Conservation (phyloP, 2,113 vertebrate species). For the Petrocephalus microphthalmus region DNA sequence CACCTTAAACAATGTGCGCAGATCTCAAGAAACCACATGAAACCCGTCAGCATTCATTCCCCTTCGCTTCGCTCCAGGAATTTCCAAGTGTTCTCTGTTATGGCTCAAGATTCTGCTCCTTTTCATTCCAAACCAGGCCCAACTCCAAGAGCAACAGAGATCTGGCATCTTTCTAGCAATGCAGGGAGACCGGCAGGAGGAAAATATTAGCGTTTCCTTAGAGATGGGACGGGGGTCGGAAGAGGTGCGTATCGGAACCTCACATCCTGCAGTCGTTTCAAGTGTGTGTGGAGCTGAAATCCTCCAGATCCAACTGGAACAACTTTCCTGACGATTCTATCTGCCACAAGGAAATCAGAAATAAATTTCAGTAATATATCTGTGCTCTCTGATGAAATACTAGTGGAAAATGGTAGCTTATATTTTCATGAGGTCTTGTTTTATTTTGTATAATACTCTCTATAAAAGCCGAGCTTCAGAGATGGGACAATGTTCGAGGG, state of each 20-base stretch:
- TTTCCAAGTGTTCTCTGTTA: constrained; percentile 14
- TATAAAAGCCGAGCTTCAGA: not conserved
- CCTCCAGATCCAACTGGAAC: constrained; percentile 10
- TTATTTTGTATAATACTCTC: not conserved
- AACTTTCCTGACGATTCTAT: not conserved
- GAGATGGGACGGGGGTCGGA: constrained; percentile 9
- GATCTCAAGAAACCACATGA: not conserved
- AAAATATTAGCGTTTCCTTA: constrained; percentile 27
- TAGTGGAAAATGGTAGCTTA: not conserved
- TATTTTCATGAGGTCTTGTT: not conserved
- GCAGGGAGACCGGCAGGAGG: not conserved
- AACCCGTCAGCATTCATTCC: not conserved
- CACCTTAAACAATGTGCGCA: not conserved
- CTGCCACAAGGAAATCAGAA: not conserved
- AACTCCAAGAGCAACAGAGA: constrained; percentile 10
- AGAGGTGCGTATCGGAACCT: not conserved
- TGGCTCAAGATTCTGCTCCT: not conserved
- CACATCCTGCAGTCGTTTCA: not conserved
- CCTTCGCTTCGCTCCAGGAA: not conserved
- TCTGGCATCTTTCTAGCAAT: constrained; percentile 7
- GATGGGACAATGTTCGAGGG: not conserved
- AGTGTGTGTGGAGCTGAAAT: not conserved
- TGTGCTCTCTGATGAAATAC: not conserved
- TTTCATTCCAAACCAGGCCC: constrained; percentile 10
- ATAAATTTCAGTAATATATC: constrained; percentile 5